Conservation (phyloP, 2,888 invertebrate genomes). For the Eristalinus aeneus region DNA sequence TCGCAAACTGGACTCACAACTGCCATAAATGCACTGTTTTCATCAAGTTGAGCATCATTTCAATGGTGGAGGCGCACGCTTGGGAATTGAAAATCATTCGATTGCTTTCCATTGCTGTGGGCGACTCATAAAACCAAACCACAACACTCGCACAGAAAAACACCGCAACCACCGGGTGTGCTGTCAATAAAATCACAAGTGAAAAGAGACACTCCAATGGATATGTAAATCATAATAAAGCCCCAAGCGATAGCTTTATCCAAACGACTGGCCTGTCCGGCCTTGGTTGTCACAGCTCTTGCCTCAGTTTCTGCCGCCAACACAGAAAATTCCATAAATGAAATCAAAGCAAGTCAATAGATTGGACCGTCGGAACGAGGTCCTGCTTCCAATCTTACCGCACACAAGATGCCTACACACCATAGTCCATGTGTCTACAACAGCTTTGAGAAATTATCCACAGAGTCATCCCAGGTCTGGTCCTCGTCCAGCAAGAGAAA, state of each 20-base stretch:
- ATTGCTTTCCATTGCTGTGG: not conserved
- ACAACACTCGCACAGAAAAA: not conserved
- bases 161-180: not conserved
- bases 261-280: not conserved
- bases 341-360: slow-evolving; percentile 51
- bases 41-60: too few species aligned
- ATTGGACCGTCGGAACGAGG: slow-evolving; percentile 9
- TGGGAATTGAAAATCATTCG: not conserved
- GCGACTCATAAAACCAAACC: not conserved
- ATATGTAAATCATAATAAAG: not conserved
- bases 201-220: not conserved
- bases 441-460: slow-evolving; percentile 2
- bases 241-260: not conserved
- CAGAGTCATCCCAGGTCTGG: not conserved
- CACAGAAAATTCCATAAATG: slow-evolving; percentile 33
- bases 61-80: not conserved
- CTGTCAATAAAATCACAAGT: slow-evolving; percentile 4
- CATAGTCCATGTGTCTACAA: slow-evolving; percentile 14
- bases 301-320: not conserved
- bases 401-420: not conserved
- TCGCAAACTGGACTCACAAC: too few species aligned
- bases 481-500: slow-evolving; percentile 13
- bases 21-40: too few species aligned
- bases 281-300: not conserved
- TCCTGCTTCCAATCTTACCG: not conserved